phyloP scores from a whole-genome alignment of 2,888 invertebrate genomes.

The Nemotelus nigrinus region DNA sequence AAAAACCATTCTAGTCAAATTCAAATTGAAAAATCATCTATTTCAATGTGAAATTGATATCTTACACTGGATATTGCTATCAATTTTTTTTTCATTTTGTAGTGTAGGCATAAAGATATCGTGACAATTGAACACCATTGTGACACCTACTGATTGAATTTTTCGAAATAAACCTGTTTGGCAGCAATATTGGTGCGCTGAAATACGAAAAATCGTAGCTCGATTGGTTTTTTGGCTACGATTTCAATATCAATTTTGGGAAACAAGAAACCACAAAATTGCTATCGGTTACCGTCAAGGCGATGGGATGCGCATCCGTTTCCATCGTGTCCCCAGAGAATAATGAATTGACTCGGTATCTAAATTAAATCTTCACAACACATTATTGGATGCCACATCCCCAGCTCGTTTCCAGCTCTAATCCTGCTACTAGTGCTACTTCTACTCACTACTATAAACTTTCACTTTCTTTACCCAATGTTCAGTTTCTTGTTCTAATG shows the following conservation, averaged over 20 bases:
- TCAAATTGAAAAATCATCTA: no score
- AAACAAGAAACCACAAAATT: constrained; percentile 44
- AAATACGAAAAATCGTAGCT: no score
- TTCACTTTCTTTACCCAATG: constrained; percentile 29
- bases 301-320: constrained; percentile 45
- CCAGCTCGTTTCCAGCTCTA: constrained; percentile 20
- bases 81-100: no score
- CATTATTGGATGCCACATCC: constrained; percentile 45
- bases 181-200: no score
- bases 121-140: no score
- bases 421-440: constrained; percentile 3
- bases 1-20: no score
- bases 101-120: no score
- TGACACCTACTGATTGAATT: no score
- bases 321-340: constrained; percentile 48
- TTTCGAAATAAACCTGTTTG: no score
- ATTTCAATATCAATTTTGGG: constrained; percentile 40
- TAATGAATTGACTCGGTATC: constrained; percentile 50
- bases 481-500: not conserved
- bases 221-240: no score
- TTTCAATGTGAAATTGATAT: no score
- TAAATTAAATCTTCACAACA: constrained; percentile 50
- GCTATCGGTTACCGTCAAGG: constrained; percentile 36
- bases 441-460: constrained; percentile 39
- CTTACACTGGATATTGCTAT: no score